Evolutionary conservation across 2,113 vertebrate species (phyloP), one percentile per base, ranked within the genome.

Genomic region (Dasyprocta punctata): DNA sequence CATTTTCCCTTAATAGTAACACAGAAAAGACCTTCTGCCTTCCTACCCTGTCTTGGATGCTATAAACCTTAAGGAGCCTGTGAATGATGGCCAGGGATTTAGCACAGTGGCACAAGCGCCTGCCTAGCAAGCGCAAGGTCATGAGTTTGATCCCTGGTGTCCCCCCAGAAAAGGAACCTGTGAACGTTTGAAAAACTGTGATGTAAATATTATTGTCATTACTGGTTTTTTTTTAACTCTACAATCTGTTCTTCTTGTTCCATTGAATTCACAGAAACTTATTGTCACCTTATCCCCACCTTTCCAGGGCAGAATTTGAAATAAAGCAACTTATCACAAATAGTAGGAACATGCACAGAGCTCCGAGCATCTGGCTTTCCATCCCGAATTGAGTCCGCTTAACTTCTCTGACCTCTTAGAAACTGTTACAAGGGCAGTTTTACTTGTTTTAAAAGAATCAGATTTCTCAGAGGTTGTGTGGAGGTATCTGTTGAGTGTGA

Each of bases 231-330:
- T 78, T 75, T 63, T 10, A 87, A 63, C 20, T 71, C 44, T 86
- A 4, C 26, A 47, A 69, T 84, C 52, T 90, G 30, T 92, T 92
- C 33, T 71, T 63, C 60, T 82, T 92, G 87, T 97, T 90, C 75
- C 85, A 81, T 3, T 90, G 77, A 90, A 88, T 73, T 95, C 82
- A 94, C 77, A 89, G 97, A 95, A 96, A 96, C 96, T 92, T 92
- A 86, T 47, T 89, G 78, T 95, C 61, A 96, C 80, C 65, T 90
- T 94, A 95, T 94, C 92, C 90, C 80, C 49, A 28, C 86, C 61
- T 49, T 97, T 95, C 81, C 92, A 90, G 67, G 71, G 60, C 90
- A 97, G 69, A 52, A 84, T 93, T 89, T 54, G 49, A 96, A 89
- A 83, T 90, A 44, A 90, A 96, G 78, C 1, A 7, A 54, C 89